Base-by-base conservation (phyloP, 2,888 invertebrate species). In the Drosophila parthenogenetica region DNA sequence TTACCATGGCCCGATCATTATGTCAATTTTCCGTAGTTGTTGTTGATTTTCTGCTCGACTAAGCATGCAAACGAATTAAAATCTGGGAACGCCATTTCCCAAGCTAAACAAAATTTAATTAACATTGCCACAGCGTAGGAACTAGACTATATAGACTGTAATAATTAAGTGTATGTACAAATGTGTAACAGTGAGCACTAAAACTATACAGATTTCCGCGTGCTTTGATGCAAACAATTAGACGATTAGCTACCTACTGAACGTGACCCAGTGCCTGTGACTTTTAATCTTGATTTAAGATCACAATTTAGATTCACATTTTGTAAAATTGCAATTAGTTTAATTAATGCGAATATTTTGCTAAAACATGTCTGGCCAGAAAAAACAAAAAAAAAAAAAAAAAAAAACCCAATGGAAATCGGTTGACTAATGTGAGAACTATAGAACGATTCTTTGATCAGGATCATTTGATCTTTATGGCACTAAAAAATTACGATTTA, bases 41-140 rank as follows among this genome's bases (percentile, higher is more conserved):
- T 77, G 53, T 81, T 84, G 64, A 68, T 79, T 83, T 87, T 89
- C 84, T 71, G 85, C 89, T 84, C 70, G 65, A 63, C 89, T 69
- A 75, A 84, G 85, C 85, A 85, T 85, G 85, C 85, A 87, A 85
- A 88, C 78, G 67, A 86, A 85, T 87, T 82, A 80, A 85, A 79
- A 80, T 68, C 68, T 65, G 63, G 70, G 77, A 79, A 65, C 69
- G 69, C 66, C 69, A 54, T 63, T 63, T 62, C 73, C 67, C 72
- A 42, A 46, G 43, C 42, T 39, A 58, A 81, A 72, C 67, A 53
- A 87, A 84, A 87, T 77, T 87, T 77, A 87, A 84, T 87, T 84
- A 86, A 74, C 65, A 73, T 77, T 73, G 50, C 50, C 82, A 50
- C 70, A 77, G 48, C 11, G 37, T 40, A 39, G 19, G 32, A 39